Evolutionary conservation across 2,113 vertebrate genomes (phyloP), one percentile per base, ranked within the genome.

Genomic region (Paradisaea rubra): DNA sequence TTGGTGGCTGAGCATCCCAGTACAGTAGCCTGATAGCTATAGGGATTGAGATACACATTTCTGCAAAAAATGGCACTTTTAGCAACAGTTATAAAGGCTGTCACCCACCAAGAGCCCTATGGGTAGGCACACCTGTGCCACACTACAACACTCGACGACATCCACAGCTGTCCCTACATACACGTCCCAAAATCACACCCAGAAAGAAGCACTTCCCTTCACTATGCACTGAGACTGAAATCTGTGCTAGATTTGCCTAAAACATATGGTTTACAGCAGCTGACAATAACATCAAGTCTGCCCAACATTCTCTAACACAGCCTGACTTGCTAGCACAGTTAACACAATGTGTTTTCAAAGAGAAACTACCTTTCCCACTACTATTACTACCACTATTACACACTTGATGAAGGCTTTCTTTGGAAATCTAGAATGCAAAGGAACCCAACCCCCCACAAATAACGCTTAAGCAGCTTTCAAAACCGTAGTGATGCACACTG

Each of bases 1-100:
- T 3, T 27, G 54, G 57, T 24, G 54, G 31, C 59, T 2, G 0
- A 81, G 57, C 53, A 79, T 7, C n/a, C 50, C 27, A 50, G 21
- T 12, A 66, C 39, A 73, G 72, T 0, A 27, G 50, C 45, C 87
- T 56, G 33, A 73, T 0, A 65, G 61, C 21, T 76, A 53, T 2
- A n/a, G 47, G 0, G 0, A 69, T 0, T 30, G 44, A 83, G 15
- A 71, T 6, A 42, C 0, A 2, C 7, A 13, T 13, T 89, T 31
- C 42, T 78, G 35, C 63, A 76, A 47, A 66, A 93, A 91, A 66
- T 39, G 14, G 13, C 33, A 50, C 42, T 84, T 70, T 13, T 15
- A 54, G 13, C 7, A 42, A 19, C 21, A 78, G 21, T 6, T 59
- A 21, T n/a, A 71, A 63, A 73, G 30, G 24, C 28, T 72, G 35